These are phyloP conservation scores for Lepidostoma basale DNA, from an alignment of 1,140 invertebrate genomes.

Conservation along the genomic window DNA sequence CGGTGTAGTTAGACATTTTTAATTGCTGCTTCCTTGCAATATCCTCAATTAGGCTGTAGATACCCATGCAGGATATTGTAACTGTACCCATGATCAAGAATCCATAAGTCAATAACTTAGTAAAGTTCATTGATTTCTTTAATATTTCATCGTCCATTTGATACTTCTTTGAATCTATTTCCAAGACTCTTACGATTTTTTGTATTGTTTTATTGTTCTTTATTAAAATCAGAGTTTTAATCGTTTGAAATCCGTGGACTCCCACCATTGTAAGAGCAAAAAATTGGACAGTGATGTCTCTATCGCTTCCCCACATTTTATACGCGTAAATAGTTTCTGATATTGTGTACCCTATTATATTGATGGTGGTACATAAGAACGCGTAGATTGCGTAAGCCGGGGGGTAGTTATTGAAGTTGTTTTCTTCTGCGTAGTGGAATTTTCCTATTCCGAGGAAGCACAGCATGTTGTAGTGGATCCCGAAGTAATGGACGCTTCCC, in stretches of 20 bases:
- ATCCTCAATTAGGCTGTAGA: slow-evolving; percentile 29
- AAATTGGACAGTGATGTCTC: slow-evolving; percentile 32
- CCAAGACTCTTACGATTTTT: slow-evolving; percentile 36
- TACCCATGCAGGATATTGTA: slow-evolving; percentile 35
- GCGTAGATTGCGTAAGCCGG: slow-evolving; percentile 27
- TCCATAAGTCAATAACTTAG: slow-evolving; percentile 29
- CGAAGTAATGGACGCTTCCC: slow-evolving; percentile 23
- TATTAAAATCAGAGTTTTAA: slow-evolving; percentile 39
- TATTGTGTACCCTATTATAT: slow-evolving; percentile 33
- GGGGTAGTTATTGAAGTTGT: slow-evolving; percentile 42
- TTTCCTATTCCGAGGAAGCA: slow-evolving; percentile 37
- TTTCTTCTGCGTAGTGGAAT: slow-evolving; percentile 39
- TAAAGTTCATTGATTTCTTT: slow-evolving; percentile 17
- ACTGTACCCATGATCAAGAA: slow-evolving; percentile 38
- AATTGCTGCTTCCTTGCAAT: slow-evolving; percentile 29
- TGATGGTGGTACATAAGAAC: slow-evolving; percentile 22
- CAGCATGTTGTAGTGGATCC: slow-evolving; percentile 34
- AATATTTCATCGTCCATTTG: slow-evolving; percentile 14
- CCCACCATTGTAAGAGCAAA: slow-evolving; percentile 35
- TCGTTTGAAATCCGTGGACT: slow-evolving; percentile 33
- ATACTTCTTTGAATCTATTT: slow-evolving; percentile 35
- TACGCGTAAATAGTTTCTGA: slow-evolving; percentile 34
- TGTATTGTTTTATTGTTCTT: slow-evolving; percentile 44
- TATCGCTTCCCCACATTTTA: slow-evolving; percentile 36
- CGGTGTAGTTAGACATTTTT: slow-evolving; percentile 18